Percentiles rank a stretch among this genome's conserved stretches.
Conservation (phyloP, 2,888 invertebrate species). For the Synanthedon myopaeformis region DNA sequence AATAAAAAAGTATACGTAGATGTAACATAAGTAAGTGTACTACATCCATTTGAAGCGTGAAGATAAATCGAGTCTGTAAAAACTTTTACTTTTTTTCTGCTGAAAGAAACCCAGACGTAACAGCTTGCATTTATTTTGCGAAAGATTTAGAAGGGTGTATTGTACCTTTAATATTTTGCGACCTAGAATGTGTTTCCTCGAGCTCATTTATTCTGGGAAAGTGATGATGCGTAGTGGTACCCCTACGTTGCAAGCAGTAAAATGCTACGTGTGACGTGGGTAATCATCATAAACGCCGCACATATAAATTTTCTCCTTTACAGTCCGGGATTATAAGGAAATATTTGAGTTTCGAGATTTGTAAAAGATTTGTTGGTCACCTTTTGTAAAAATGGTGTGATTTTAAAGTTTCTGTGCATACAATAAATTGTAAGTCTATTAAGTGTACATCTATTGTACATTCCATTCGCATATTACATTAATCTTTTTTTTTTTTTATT, state of each 20-base stretch:
- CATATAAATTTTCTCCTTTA: neutral
- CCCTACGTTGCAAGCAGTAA: slow-evolving; percentile 3
- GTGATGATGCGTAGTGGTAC: slow-evolving; percentile 9
- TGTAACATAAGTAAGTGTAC: slow-evolving; percentile 3
- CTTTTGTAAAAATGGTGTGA: too few species aligned
- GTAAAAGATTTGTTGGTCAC: neutral
- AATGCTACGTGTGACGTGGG: slow-evolving; percentile 3
- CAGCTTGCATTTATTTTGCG: slow-evolving; percentile 44
- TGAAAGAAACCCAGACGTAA: slow-evolving; percentile 22
- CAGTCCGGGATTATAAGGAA: neutral
- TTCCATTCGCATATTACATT: too few species aligned
- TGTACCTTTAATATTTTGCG: slow-evolving; percentile 10
- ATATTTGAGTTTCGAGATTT: neutral
- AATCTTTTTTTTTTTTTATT: too few species aligned
- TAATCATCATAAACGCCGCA: slow-evolving; percentile 2
- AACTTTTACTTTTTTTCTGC: slow-evolving; percentile 30
- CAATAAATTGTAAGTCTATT: too few species aligned
- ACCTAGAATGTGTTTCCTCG: slow-evolving; percentile 3
- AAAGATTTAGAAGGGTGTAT: slow-evolving; percentile 26
- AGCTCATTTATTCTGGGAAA: slow-evolving; percentile 7
- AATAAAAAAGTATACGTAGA: slow-evolving; percentile 12
- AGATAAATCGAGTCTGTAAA: slow-evolving; percentile 38
- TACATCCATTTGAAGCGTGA: slow-evolving; percentile 23
- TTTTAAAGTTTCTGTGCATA: too few species aligned
- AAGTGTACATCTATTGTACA: too few species aligned